These are phyloP conservation scores for Artibeus lituratus DNA, from an alignment of 2,797 vertebrate species.

Conservation along the genomic window DNA sequence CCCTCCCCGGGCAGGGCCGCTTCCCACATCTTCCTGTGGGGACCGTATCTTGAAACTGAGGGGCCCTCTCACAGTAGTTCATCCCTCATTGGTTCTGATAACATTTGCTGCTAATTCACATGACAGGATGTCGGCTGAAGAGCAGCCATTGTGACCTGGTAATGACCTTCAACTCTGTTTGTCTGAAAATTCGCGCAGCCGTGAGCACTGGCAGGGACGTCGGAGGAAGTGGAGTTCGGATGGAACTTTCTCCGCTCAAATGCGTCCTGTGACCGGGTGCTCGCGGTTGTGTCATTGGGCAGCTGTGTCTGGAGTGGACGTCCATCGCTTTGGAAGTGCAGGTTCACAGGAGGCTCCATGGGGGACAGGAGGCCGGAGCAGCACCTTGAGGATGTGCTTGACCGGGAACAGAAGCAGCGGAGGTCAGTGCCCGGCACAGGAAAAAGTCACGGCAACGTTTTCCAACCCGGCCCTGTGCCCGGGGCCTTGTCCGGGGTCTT, in stretches of 20 bases:
- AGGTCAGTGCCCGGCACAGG: not conserved
- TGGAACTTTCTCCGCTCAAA: not conserved
- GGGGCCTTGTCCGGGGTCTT: too few relatives aligned
- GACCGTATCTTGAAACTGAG: too few relatives aligned
- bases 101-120: not conserved
- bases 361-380: not conserved
- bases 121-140: not conserved
- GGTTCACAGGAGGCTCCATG: not conserved
- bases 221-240: not conserved
- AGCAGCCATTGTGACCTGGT: not conserved
- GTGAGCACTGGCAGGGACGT: not conserved
- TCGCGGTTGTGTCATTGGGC: rapidly evolving
- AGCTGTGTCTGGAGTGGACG: not conserved
- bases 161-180: not conserved
- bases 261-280: not conserved
- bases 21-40: not conserved
- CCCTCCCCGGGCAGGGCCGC: not conserved
- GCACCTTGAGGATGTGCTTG: not conserved
- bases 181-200: not conserved
- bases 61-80: rapidly evolving
- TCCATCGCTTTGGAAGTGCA: not conserved
- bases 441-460: not conserved
- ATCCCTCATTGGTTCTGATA: not conserved
- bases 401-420: not conserved
- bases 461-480: too few relatives aligned